A percentile compares a stretch with the other conserved stretches of the same genome.
Conservation (phyloP, 2,888 invertebrate species). For the Ommatoiulus sabulosus region DNA sequence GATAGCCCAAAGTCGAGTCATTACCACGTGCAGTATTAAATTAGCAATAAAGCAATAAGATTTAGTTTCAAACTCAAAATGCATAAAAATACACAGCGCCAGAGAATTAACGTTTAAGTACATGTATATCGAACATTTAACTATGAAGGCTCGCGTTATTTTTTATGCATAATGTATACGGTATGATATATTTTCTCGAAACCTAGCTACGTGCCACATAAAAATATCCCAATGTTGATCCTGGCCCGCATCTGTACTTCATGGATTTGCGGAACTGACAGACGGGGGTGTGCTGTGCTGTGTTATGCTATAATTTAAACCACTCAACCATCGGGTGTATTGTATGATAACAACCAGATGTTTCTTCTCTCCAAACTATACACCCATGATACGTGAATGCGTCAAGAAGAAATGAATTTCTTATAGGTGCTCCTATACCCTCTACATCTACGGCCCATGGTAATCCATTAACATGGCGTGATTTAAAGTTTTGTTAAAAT, state of each 20-base stretch:
- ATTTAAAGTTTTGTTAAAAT: slow-evolving; percentile 13
- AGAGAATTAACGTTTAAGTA: background rate
- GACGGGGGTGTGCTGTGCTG: slow-evolving; percentile 2
- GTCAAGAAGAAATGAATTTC: background rate
- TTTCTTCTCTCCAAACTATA: background rate
- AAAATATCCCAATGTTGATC: slow-evolving; percentile 40
- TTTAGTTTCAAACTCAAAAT: background rate
- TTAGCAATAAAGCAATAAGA: too few species aligned
- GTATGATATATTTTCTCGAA: background rate
- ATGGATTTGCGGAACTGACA: slow-evolving; percentile 36
- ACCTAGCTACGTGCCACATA: background rate
- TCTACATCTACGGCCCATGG: background rate
- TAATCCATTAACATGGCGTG: background rate
- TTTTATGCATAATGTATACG: background rate
- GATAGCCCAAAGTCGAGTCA: too few species aligned
- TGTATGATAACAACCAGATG: slow-evolving; percentile 40
- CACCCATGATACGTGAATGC: background rate
- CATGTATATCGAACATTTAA: background rate
- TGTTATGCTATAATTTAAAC: slow-evolving; percentile 43
- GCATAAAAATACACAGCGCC: background rate
- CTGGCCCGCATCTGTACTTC: slow-evolving; percentile 36
- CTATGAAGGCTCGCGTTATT: background rate
- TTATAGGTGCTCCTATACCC: background rate
- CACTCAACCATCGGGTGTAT: slow-evolving; percentile 43
- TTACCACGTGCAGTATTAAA: too few species aligned